Evolutionary conservation across 2,797 vertebrate genomes (phyloP), one percentile per base, ranked within the genome.

Genomic region (Sebastes wilsoni): DNA sequence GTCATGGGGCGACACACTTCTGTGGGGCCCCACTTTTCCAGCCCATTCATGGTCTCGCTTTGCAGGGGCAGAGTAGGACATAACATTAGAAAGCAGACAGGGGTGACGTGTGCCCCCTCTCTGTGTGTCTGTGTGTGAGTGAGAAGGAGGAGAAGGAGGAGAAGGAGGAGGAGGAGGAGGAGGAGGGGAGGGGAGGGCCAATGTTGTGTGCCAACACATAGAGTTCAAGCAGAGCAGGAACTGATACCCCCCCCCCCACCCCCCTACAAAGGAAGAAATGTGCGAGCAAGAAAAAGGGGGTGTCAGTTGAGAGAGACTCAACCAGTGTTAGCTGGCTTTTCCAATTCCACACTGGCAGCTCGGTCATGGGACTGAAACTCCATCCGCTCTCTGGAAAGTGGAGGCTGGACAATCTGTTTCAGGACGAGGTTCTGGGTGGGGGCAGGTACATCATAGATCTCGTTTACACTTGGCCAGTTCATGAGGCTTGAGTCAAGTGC

Each of bases 1-100:
- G 72, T 91, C 86, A 90, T 8, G 78, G 22, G 30, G 66, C 25
- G 10, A 54, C 77, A 73, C 83, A 69, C 77, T 64, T 72, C 42
- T 49, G 66, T n/a, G 73, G 73, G 89, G 88, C 80, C 87, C 75
- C 79, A 89, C 92, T 94, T 96, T 96, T 95, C 95, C 95, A 95
- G 87, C 92, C 95, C 95, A 96, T 96, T 96, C 95, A 96, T 96
- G 95, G 95, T 95, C 95, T 96, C 94, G 79, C 82, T 94, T 95
- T 94, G 94, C 94, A 94, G 88, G 61, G 82, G 77, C 79, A 71
- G 88, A 84, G 88, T 83, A 88, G 77, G 87, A 77, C 87, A 88
- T 89, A 79, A 83, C 93, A 83, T 94, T 87, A 89, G 85, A 87
- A 87, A 88, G 85, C 91, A 91, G 87, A 90, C 75, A 54, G 59